phyloP scores from a whole-genome alignment of 1,140 invertebrate genomes.

The Argopecten irradians region DNA sequence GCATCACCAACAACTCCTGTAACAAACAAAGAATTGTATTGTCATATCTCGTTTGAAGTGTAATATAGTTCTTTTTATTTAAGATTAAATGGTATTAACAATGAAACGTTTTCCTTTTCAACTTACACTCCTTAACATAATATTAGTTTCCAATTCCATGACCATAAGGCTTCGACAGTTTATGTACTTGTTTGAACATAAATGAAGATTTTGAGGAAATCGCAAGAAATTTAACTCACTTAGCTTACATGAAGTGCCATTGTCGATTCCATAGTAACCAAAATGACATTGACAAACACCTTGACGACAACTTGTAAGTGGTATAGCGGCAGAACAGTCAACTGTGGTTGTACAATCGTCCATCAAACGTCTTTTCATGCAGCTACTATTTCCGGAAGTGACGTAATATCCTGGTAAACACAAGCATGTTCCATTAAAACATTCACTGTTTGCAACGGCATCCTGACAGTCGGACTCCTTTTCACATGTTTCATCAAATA shows the following conservation, averaged over 20 bases:
- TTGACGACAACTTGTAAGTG: neutral
- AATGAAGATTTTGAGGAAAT: too few relatives aligned
- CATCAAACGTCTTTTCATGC: slow-evolving; percentile 1
- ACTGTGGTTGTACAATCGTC: neutral
- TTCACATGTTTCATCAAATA: neutral
- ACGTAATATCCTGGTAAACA: slow-evolving; percentile 25
- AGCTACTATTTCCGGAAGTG: neutral
- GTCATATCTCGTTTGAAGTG: too few relatives aligned
- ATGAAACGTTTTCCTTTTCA: neutral
- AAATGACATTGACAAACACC: neutral
- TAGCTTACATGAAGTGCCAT: neutral
- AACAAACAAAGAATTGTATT: too few relatives aligned
- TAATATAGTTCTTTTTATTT: neutral
- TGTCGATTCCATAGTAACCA: neutral
- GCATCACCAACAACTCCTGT: neutral
- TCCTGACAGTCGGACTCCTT: neutral
- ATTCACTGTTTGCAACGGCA: neutral
- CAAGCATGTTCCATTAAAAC: neutral
- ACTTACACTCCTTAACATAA: too few relatives aligned
- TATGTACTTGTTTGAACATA: too few relatives aligned
- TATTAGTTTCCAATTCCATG: neutral
- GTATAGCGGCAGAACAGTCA: neutral
- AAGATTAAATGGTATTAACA: neutral
- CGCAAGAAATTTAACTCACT: too few relatives aligned
- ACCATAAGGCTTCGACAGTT: neutral